Evolutionary conservation across 2,888 invertebrate genomes (phyloP).

Genomic region (Diaphora mendica): DNA sequence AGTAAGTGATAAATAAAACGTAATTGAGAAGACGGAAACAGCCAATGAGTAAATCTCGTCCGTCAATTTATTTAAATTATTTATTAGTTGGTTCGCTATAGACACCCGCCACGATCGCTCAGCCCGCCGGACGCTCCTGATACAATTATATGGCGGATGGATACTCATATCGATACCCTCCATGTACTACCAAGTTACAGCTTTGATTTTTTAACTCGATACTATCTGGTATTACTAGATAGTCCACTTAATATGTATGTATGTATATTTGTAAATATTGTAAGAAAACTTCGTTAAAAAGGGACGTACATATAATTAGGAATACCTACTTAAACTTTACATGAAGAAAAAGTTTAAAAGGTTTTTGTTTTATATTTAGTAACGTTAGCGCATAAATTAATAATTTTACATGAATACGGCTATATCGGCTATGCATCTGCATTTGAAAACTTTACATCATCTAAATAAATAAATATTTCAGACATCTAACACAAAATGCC

Average conservation of each 20-base stretch:
- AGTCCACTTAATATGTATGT: not conserved
- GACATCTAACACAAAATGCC: too few relatives aligned
- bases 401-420: not conserved
- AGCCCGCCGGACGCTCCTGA: slow-evolving; percentile 77
- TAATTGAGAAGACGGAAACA: slow-evolving; percentile 86
- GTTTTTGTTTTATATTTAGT: not conserved
- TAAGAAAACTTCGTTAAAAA: not conserved
- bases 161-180: slow-evolving; percentile 60
- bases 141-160: slow-evolving; percentile 46
- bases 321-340: not conserved
- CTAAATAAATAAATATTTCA: too few relatives aligned
- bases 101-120: slow-evolving; percentile 84
- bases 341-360: not conserved
- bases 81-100: slow-evolving; percentile 85
- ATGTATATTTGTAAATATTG: not conserved
- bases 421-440: too few relatives aligned
- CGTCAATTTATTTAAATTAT: slow-evolving; percentile 87
- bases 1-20: slow-evolving; percentile 86
- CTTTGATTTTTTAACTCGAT: not conserved
- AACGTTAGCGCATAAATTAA: not conserved
- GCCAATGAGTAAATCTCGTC: slow-evolving; percentile 87
- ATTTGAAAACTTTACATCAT: too few relatives aligned
- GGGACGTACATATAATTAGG: not conserved
- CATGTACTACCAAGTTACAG: slow-evolving; percentile 24
- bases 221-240: not conserved